Evolutionary conservation across 2,113 vertebrate species (phyloP).

Genomic region (Epinephelus fuscoguttatus): DNA sequence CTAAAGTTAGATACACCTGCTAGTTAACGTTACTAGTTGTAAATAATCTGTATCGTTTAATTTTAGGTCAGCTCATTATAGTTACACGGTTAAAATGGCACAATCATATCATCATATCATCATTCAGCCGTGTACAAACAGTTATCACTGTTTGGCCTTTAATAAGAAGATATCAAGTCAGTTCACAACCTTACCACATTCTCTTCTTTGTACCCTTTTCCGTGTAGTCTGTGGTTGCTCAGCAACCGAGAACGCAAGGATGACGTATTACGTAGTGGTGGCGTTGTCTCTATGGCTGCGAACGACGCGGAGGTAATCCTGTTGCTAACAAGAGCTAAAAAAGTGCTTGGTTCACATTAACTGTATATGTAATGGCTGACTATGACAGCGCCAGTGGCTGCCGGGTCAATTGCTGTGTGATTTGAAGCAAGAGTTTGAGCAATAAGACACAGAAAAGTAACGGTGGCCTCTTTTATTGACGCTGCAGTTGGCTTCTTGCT

Average conservation of each 20-base stretch:
- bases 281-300: conserved; percentile 84
- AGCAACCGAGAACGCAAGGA: conserved; percentile 48
- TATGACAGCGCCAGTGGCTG: background rate
- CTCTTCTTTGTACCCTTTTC: background rate
- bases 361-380: background rate
- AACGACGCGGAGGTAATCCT: conserved; percentile 77
- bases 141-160: background rate
- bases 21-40: background rate
- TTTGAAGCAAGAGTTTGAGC: background rate
- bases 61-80: background rate
- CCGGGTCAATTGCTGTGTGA: rapidly evolving
- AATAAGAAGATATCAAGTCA: background rate
- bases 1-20: background rate
- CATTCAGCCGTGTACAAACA: background rate
- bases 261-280: conserved; percentile 62
- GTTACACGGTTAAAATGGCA: background rate
- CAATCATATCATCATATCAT: background rate
- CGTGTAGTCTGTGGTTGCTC: conserved; percentile 34
- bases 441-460: background rate
- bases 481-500: background rate
- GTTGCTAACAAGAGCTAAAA: conserved; percentile 15
- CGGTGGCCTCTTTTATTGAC: background rate
- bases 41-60: background rate
- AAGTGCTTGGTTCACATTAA: background rate
- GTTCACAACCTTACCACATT: conserved; percentile 22